Percentiles rank a stretch among this genome's conserved stretches.
Conservation (phyloP, 2,797 vertebrate genomes). For the Falco cherrug region DNA sequence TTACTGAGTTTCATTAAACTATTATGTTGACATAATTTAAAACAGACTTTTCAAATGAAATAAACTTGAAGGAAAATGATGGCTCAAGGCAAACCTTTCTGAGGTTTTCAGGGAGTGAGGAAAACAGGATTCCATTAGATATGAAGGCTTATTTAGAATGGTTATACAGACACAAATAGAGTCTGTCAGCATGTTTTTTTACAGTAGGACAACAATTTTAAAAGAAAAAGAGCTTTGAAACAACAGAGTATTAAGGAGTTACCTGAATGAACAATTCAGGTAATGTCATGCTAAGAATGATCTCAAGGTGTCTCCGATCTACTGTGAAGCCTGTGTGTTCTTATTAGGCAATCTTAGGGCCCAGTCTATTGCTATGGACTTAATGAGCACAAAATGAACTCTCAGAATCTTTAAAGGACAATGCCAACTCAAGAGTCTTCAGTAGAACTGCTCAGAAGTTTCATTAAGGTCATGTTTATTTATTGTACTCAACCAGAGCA, state of each 20-base stretch:
- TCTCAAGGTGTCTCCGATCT: background rate
- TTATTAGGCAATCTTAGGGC: background rate
- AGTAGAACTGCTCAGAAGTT: background rate
- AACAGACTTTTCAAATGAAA: background rate
- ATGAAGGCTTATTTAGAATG: background rate
- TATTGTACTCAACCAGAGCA: background rate
- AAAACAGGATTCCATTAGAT: background rate
- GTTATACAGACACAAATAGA: background rate
- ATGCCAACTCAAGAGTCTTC: background rate
- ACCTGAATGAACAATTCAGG: background rate
- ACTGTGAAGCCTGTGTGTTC: background rate
- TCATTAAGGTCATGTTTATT: background rate
- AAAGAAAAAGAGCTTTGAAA: background rate
- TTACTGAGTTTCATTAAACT: background rate
- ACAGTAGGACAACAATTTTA: background rate
- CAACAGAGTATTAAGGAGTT: background rate
- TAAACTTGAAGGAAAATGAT: background rate
- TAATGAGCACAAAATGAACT: background rate
- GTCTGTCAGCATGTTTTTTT: background rate
- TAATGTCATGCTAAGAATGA: background rate
- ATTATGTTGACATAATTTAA: background rate
- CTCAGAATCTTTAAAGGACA: background rate
- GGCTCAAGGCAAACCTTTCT: background rate
- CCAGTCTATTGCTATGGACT: background rate
- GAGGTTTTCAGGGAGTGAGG: background rate